These are phyloP conservation scores for Brachionus asplanchnoidis DNA, from an alignment of 1,140 invertebrate genomes.

Conservation along the genomic window DNA sequence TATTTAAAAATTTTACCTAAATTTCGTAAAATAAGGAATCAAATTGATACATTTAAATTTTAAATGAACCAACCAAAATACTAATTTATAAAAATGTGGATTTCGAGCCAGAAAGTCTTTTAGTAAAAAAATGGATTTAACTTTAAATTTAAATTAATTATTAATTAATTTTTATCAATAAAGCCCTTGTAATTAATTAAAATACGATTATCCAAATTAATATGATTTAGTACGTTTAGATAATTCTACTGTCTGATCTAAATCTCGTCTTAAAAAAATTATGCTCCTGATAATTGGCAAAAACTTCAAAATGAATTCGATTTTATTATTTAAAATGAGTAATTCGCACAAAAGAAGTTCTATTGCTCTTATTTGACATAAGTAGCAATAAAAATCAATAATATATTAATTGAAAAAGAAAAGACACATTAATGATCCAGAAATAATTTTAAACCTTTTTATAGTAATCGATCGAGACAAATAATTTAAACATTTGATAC, in stretches of 20 bases:
- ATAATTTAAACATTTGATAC: not conserved
- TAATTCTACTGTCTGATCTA: not conserved
- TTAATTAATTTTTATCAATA: not conserved
- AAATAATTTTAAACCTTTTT: not conserved
- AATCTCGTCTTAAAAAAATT: not conserved
- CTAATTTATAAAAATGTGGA: no score
- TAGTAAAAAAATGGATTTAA: not conserved
- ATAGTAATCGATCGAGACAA: not conserved
- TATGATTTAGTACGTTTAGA: not conserved
- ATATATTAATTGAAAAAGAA: not conserved
- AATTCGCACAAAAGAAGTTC: not conserved
- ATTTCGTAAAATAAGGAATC: no score
- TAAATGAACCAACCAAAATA: no score
- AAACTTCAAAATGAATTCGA: not conserved
- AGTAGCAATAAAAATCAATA: not conserved
- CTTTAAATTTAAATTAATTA: not conserved
- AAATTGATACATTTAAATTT: no score
- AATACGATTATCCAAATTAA: not conserved
- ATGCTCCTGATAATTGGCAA: not conserved
- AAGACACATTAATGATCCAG: not conserved
- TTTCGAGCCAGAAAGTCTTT: no score
- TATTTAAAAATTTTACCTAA: no score
- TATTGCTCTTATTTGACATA: not conserved
- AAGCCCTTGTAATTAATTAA: not conserved
- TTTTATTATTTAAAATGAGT: not conserved